A percentile compares a stretch with the other conserved stretches of the same genome.
Conservation (phyloP, 2,113 vertebrate genomes). For the Stigmatopora nigra region DNA sequence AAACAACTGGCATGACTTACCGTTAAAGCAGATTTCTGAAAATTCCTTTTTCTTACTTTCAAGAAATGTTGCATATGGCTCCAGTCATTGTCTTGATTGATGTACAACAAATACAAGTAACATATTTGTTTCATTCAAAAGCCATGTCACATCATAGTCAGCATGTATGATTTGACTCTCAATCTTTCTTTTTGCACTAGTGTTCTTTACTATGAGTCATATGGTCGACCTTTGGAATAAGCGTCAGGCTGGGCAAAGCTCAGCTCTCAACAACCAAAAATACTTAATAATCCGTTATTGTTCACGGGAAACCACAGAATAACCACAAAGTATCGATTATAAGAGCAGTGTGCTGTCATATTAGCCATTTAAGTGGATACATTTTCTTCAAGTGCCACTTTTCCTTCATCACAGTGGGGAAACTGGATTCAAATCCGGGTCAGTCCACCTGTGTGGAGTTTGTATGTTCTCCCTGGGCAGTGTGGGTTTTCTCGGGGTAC, state of each 20-base stretch:
- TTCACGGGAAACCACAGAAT: neutral
- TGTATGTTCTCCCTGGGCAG: too few relatives aligned
- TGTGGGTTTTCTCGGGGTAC: too few relatives aligned
- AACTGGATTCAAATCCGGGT: too few relatives aligned
- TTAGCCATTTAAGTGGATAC: neutral
- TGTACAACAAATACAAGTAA: neutral
- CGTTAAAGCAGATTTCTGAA: neutral
- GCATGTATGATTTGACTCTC: neutral
- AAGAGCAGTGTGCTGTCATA: neutral
- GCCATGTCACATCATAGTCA: neutral
- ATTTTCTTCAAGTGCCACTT: conserved; percentile 35
- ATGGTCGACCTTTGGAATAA: conserved; percentile 52
- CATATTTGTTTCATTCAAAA: neutral
- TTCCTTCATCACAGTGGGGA: conserved; percentile 56
- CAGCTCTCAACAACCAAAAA: conserved; percentile 20
- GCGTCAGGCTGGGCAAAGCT: conserved; percentile 30
- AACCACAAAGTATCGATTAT: neutral
- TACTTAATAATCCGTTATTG: conserved; percentile 7
- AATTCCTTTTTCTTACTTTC: neutral
- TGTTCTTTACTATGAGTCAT: conserved; percentile 39
- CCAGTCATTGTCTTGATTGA: neutral
- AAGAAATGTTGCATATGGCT: neutral
- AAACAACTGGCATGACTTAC: neutral
- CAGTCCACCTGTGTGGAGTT: too few relatives aligned
- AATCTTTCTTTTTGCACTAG: conserved; percentile 10